phyloP scores from a whole-genome alignment of 2,113 vertebrate genomes.

The Otolemur garnettii region DNA sequence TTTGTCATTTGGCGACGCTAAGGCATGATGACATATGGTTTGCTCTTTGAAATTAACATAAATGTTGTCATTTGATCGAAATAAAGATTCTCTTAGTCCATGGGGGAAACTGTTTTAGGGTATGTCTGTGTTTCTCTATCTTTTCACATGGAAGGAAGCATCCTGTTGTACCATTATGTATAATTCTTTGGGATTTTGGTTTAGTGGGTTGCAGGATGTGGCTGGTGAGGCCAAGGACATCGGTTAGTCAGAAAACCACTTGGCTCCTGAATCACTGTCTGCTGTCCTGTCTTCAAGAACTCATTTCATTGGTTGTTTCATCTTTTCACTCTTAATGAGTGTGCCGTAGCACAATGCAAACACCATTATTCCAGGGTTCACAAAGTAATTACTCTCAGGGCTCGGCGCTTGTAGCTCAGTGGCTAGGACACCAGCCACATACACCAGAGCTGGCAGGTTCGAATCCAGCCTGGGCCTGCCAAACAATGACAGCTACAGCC shows the following conservation, averaged over 20 bases:
- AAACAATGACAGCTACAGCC: too few relatives aligned
- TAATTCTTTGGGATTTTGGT: conserved; percentile 21
- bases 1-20: conserved; percentile 75
- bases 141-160: conserved; percentile 49
- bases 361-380: background rate
- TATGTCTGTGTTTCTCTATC: conserved; percentile 42
- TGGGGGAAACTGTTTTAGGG: background rate
- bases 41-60: conserved; percentile 67
- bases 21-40: conserved; percentile 71
- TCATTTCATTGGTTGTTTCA: background rate
- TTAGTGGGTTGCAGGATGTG: conserved; percentile 64
- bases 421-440: too few relatives aligned
- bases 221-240: conserved; percentile 41
- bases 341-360: background rate
- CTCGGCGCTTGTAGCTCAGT: too few relatives aligned
- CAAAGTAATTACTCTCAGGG: conserved; percentile 14
- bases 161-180: background rate
- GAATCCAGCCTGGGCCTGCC: too few relatives aligned
- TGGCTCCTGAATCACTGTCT: conserved; percentile 24
- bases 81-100: conserved; percentile 61
- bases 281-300: background rate
- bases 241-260: conserved; percentile 69
- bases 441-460: too few relatives aligned
- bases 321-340: background rate
- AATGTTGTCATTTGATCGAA: conserved; percentile 73